Conservation (phyloP, 2,113 vertebrate species). For the Montifringilla adamsi region DNA sequence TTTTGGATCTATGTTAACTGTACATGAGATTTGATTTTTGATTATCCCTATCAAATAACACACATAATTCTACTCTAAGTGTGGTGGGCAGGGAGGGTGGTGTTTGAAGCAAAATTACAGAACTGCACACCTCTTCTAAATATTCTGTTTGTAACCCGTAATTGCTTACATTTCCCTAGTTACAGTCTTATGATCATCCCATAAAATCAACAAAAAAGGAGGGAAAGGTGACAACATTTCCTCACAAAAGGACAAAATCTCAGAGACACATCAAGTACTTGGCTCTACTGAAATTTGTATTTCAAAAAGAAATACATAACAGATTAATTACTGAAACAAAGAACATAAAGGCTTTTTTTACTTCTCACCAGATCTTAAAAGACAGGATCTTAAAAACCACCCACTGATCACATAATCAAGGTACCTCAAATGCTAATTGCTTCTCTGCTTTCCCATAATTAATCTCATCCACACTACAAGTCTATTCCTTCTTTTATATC, state of each 20-base stretch:
- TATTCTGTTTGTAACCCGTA: neutral
- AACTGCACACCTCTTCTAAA: neutral
- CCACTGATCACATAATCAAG: neutral
- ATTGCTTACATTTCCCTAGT: neutral
- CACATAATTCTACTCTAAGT: neutral
- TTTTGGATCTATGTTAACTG: neutral
- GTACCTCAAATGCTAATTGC: neutral
- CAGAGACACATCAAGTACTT: neutral
- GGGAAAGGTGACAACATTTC: neutral
- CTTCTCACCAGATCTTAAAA: neutral
- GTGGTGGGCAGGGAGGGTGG: rapidly evolving
- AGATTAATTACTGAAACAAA: neutral
- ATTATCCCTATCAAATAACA: neutral
- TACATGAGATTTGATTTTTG: neutral
- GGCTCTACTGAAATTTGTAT: neutral
- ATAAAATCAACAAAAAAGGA: neutral
- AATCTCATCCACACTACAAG: neutral
- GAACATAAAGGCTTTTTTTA: neutral
- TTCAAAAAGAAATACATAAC: neutral
- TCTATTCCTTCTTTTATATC: neutral
- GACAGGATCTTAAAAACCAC: neutral
- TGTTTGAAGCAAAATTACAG: neutral
- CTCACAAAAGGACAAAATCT: neutral
- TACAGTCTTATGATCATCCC: neutral
- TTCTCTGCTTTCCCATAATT: neutral